Base-by-base conservation (phyloP, 1,140 invertebrate species). In the Macrobrachium rosenbergii region DNA sequence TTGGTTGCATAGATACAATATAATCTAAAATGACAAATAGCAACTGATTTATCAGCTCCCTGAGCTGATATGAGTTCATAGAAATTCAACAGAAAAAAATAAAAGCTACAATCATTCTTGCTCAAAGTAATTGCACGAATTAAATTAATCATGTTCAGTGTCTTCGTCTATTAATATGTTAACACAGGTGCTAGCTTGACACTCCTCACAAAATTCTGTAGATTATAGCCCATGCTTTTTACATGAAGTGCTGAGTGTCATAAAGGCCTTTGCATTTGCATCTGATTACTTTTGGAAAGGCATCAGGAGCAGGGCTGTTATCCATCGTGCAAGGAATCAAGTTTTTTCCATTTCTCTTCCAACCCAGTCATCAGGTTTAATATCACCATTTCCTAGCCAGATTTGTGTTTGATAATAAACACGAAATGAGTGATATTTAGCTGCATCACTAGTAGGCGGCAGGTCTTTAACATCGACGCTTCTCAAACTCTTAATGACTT, bases 1-100 rank as follows among this genome's bases (percentile, higher is more conserved):
- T 69, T 19, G 64, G 64, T 69, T 69, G 64, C 1, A 69, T 69
- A 69, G 64, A 69, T 69, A 69, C 2, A n/a, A 69, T 17, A 69
- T 69, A 28, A 67, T 21, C 11, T 10, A 28, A 67, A 28, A 69
- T 69, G 6, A 69, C 64, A 69, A 19, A 69, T 17, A 10, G 19
- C 64, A 69, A 69, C 19, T n/a, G n/a, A 21, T n/a, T 69, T 64
- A 12, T 69, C 64, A 69, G 64, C 11, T 14, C 10, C 28, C 19
- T n/a, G n/a, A n/a, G n/a, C n/a, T n/a, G n/a, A n/a, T n/a, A n/a
- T 69, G 12, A 69, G 0, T 10, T n/a, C 12, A 11, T 69, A 8
- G 64, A 69, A 69, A 69, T 10, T 16, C 19, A n/a, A 69, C 17
- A 28, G 12, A n/a, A 17, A 14, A 52, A 10, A 52, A 52, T 10